These are phyloP conservation scores for Carassius gibelio DNA, from an alignment of 2,113 vertebrate species.

Conservation along the genomic window DNA sequence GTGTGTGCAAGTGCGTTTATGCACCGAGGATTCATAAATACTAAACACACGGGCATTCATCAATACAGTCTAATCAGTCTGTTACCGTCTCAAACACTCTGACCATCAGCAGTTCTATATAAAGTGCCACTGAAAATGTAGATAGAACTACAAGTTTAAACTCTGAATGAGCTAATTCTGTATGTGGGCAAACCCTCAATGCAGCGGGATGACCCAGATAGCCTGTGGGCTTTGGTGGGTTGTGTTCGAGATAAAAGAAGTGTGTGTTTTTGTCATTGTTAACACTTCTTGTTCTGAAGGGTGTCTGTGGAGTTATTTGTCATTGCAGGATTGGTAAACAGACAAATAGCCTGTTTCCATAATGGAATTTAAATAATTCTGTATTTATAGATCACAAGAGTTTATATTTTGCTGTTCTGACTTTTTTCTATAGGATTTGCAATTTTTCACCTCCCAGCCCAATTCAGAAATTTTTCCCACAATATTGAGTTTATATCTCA, in stretches of 20 bases:
- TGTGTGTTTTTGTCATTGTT: conserved; percentile 50
- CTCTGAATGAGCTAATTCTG: background rate
- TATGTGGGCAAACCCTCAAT: background rate
- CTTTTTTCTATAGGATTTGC: background rate
- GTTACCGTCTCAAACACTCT: conserved; percentile 1
- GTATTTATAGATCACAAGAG: too few relatives aligned
- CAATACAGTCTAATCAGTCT: conserved; percentile 18
- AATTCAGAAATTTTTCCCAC: background rate
- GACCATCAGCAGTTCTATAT: conserved; percentile 5
- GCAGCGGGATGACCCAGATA: conserved; percentile 44
- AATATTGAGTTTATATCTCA: too few relatives aligned
- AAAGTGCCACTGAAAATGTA: background rate
- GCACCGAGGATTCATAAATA: conserved; percentile 18
- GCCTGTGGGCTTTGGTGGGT: conserved; percentile 41
- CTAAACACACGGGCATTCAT: conserved; percentile 10
- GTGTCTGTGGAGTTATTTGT: conserved; percentile 61
- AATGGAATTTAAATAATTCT: too few relatives aligned
- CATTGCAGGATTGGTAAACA: conserved; percentile 59
- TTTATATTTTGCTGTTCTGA: background rate
- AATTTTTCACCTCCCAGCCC: background rate
- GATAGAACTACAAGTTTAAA: background rate
- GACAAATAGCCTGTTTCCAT: conserved; percentile 17
- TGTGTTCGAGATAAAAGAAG: conserved; percentile 4
- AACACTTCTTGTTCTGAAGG: conserved; percentile 59
- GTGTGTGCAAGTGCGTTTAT: background rate